phyloP scores from a whole-genome alignment of 2,113 vertebrate genomes.

The Trematocara macrostoma region DNA sequence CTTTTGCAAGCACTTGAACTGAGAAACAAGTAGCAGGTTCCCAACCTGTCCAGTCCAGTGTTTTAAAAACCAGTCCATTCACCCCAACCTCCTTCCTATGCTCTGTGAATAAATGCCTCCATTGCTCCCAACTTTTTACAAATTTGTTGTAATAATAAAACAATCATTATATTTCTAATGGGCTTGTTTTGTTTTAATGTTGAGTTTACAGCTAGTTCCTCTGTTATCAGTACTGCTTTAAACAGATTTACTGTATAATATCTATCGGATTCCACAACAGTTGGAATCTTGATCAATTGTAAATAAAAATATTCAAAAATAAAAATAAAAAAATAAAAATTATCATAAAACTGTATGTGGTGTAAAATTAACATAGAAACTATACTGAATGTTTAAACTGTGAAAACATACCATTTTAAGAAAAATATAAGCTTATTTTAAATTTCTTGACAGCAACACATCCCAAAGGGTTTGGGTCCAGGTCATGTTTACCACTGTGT shows the following conservation, averaged over 20 bases:
- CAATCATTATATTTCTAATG: neutral
- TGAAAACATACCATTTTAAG: neutral
- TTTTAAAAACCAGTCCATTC: neutral
- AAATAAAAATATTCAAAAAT: neutral
- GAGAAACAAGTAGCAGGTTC: neutral
- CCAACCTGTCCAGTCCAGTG: neutral
- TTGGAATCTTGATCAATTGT: neutral
- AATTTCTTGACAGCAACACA: neutral
- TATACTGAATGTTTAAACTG: neutral
- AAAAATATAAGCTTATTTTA: neutral
- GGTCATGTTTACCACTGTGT: neutral
- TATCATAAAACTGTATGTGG: neutral
- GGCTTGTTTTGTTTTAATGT: neutral
- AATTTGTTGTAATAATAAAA: neutral
- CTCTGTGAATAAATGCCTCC: neutral
- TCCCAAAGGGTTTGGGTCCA: neutral
- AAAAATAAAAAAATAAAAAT: neutral
- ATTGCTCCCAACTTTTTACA: neutral
- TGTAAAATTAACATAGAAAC: neutral
- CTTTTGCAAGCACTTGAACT: neutral
- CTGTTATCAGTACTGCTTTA: neutral
- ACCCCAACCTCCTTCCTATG: neutral
- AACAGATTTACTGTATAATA: neutral
- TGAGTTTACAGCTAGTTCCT: neutral
- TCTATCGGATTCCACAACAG: neutral